These are phyloP conservation scores for Triplophysa yarkandensis DNA, from an alignment of 2,797 vertebrate species.

Conservation along the genomic window DNA sequence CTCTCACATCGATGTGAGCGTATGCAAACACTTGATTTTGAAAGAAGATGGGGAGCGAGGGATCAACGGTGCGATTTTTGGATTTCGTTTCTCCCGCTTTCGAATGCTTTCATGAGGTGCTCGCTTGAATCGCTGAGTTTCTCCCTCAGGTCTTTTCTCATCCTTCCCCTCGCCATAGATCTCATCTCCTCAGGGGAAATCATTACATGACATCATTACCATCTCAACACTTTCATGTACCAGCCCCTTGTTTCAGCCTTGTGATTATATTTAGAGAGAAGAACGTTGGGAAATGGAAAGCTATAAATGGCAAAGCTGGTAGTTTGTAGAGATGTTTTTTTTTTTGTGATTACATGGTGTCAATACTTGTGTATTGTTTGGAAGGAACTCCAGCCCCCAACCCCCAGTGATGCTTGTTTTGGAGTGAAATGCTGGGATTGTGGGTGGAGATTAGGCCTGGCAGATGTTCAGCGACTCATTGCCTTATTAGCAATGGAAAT, in stretches of 20 bases:
- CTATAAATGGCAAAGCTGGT: conserved; percentile 76
- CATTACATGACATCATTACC: conserved; percentile 96
- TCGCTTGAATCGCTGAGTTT: conserved; percentile 84
- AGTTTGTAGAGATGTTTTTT: conserved; percentile 73
- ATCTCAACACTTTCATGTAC: conserved; percentile 89
- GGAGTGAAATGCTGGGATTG: conserved; percentile 42
- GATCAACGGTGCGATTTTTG: conserved; percentile 62
- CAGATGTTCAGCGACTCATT: conserved; percentile 61
- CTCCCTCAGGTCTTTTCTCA: conserved; percentile 80
- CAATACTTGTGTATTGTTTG: conserved; percentile 52
- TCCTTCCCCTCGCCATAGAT: conserved; percentile 91
- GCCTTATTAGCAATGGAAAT: conserved; percentile 64
- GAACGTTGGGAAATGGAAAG: conserved; percentile 5
- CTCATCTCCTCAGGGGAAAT: conserved; percentile 94
- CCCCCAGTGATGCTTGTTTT: conserved; percentile 43
- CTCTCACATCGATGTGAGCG: conserved; percentile 78
- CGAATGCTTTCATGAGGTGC: conserved; percentile 73
- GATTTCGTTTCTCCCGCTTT: conserved; percentile 58
- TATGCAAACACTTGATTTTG: conserved; percentile 78
- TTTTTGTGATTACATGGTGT: conserved; percentile 61
- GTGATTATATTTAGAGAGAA: conserved; percentile 83
- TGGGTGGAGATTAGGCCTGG: conserved; percentile 52
- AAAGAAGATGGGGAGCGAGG: conserved; percentile 32
- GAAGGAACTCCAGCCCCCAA: conserved; percentile 38
- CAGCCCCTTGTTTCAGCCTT: conserved; percentile 86